phyloP scores from a whole-genome alignment of 2,888 invertebrate genomes.

The Arge pagana region DNA sequence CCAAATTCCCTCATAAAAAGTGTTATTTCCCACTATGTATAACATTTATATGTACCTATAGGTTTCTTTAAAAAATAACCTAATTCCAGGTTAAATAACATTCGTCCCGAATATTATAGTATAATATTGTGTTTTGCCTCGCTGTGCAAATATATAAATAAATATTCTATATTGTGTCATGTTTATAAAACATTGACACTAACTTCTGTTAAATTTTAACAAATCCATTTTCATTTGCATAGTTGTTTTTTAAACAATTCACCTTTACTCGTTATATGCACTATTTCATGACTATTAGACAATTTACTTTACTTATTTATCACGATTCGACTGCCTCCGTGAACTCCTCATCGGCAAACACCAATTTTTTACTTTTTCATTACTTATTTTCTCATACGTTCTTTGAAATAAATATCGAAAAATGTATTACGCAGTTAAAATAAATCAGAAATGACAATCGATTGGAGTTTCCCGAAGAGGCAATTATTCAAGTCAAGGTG shows the following conservation, averaged over 20 bases:
- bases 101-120: slow-evolving; percentile 49
- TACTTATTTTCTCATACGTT: too few species aligned
- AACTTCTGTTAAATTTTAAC: slow-evolving; percentile 58
- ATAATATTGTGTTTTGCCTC: slow-evolving; percentile 44
- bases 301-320: slow-evolving; percentile 11
- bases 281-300: slow-evolving; percentile 18
- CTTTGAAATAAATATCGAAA: too few species aligned
- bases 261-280: slow-evolving; percentile 19
- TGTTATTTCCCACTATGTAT: slow-evolving; percentile 43
- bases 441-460: too few species aligned
- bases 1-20: slow-evolving; percentile 45
- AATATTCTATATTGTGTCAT: slow-evolving; percentile 55
- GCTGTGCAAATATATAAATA: slow-evolving; percentile 51
- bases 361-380: not conserved
- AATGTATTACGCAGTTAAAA: too few species aligned
- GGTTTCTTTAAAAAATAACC: slow-evolving; percentile 39
- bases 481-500: too few species aligned
- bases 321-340: not conserved
- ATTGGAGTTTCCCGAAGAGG: too few species aligned
- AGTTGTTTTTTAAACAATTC: slow-evolving; percentile 43
- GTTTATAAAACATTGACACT: slow-evolving; percentile 57
- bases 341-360: not conserved
- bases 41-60: slow-evolving; percentile 42
- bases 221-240: slow-evolving; percentile 42
- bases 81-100: slow-evolving; percentile 47